A percentile compares a stretch with the other conserved stretches of the same genome.
These are phyloP conservation scores for Castor canadensis DNA, from an alignment of 2,113 vertebrate genomes.

Conservation along the genomic window DNA sequence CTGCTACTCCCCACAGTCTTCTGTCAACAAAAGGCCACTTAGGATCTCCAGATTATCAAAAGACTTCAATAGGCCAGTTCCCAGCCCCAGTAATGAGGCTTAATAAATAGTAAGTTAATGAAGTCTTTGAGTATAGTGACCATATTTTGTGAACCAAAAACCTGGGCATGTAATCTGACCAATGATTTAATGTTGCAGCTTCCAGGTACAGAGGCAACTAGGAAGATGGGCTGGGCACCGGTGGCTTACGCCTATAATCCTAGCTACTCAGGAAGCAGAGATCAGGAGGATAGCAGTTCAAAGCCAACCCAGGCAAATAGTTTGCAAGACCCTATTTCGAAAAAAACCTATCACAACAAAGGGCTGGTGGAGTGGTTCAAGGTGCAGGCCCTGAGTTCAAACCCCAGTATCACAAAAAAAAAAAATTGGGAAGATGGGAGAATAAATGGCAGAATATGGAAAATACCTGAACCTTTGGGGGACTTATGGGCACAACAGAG, in stretches of 20 bases:
- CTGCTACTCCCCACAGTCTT: neutral
- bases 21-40: conserved; percentile 17
- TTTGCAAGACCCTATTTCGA: too few relatives aligned
- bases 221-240: too few relatives aligned
- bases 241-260: too few relatives aligned
- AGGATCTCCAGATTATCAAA: conserved; percentile 19
- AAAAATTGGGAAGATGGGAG: conserved; percentile 3
- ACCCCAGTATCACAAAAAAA: too few relatives aligned
- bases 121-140: neutral
- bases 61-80: neutral
- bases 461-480: neutral
- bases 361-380: too few relatives aligned
- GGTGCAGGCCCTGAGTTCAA: too few relatives aligned
- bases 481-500: neutral
- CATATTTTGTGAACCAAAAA: conserved; percentile 35
- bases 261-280: too few relatives aligned
- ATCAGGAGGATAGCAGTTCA: too few relatives aligned
- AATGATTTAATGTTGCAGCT: conserved; percentile 12
- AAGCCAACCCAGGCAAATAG: too few relatives aligned
- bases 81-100: neutral
- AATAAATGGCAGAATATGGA: conserved; percentile 9
- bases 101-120: neutral
- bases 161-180: neutral
- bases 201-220: neutral
- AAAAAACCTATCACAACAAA: too few relatives aligned